Percentiles rank a stretch among this genome's conserved stretches.
These are phyloP conservation scores for Allobates femoralis DNA, from an alignment of 2,797 vertebrate genomes.

Conservation along the genomic window DNA sequence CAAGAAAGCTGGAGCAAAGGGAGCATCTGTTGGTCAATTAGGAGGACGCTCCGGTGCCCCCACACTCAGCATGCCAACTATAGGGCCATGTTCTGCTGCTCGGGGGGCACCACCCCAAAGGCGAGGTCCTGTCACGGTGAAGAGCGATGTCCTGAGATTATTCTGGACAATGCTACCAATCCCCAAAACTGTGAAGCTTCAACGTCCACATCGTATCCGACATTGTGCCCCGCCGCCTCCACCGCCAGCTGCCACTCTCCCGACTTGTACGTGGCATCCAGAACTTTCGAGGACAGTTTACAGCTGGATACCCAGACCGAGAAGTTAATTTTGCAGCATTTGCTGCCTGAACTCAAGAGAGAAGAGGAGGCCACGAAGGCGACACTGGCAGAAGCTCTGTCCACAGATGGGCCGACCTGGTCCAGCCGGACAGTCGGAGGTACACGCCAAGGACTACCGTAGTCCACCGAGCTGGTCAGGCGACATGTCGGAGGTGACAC, in stretches of 20 bases:
- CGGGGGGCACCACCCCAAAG: neutral
- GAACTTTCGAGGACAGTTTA: conserved; percentile 90
- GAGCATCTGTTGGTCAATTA: too few relatives aligned
- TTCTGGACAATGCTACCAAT: conserved; percentile 51
- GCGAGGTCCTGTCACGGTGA: conserved; percentile 11
- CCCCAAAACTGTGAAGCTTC: conserved; percentile 55
- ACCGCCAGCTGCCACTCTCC: conserved; percentile 64
- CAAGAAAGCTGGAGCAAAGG: neutral
- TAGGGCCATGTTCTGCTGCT: neutral
- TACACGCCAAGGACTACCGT: too few relatives aligned
- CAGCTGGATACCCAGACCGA: conserved; percentile 92
- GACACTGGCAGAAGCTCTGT: conserved; percentile 42
- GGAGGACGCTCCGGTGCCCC: neutral
- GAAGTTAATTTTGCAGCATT: conserved; percentile 82
- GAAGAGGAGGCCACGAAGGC: conserved; percentile 56
- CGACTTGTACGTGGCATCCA: conserved; percentile 66
- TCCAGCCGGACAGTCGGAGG: too few relatives aligned
- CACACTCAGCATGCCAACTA: neutral
- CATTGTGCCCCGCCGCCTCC: conserved; percentile 54
- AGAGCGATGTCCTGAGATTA: conserved; percentile 48
- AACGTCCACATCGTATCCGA: conserved; percentile 61
- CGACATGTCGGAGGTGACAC: too few relatives aligned
- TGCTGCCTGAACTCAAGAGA: conserved; percentile 64
- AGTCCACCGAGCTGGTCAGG: too few relatives aligned
- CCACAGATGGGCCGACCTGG: neutral